Conservation (phyloP, 2,888 invertebrate species). For the Drosophila neutralis region DNA sequence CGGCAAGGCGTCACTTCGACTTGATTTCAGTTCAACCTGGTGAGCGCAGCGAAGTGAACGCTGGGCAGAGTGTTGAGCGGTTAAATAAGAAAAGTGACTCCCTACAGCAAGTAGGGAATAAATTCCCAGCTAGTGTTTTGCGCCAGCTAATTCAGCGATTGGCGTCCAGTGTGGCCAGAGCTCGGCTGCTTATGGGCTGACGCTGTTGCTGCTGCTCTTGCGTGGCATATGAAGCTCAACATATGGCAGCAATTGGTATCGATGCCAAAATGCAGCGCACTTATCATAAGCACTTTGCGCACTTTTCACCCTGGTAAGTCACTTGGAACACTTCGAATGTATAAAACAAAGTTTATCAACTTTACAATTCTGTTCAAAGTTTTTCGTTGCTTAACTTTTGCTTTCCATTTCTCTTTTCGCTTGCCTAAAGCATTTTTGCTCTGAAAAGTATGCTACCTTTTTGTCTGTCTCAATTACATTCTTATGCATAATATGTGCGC, state of each 20-base stretch:
- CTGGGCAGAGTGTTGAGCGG: slow-evolving; percentile 78
- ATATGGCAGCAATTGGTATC: slow-evolving; percentile 67
- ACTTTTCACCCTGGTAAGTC: slow-evolving; percentile 68
- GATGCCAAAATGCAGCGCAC: slow-evolving; percentile 65
- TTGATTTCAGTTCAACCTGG: slow-evolving; percentile 82
- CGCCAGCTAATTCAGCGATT: slow-evolving; percentile 68
- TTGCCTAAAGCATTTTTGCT: slow-evolving; percentile 4
- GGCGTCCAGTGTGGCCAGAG: slow-evolving; percentile 40
- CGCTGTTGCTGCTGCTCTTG: slow-evolving; percentile 35
- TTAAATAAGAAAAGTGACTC: slow-evolving; percentile 81
- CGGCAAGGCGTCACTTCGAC: slow-evolving; percentile 22
- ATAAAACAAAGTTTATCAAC: slow-evolving; percentile 15
- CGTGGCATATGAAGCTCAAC: slow-evolving; percentile 50
- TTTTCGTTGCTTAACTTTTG: slow-evolving; percentile 11
- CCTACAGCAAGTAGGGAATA: slow-evolving; percentile 72
- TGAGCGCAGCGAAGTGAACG: slow-evolving; percentile 81
- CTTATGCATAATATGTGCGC: slow-evolving; percentile 35
- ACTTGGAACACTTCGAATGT: slow-evolving; percentile 19
- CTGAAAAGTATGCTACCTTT: slow-evolving; percentile 47
- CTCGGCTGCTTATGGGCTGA: slow-evolving; percentile 7
- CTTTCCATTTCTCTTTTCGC: slow-evolving; percentile 12
- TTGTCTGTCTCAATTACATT: slow-evolving; percentile 21
- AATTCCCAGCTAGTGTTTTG: slow-evolving; percentile 71
- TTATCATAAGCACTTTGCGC: slow-evolving; percentile 52
- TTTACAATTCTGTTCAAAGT: slow-evolving; percentile 39